Conservation (phyloP, 2,113 vertebrate species). For the Zapornia atra region DNA sequence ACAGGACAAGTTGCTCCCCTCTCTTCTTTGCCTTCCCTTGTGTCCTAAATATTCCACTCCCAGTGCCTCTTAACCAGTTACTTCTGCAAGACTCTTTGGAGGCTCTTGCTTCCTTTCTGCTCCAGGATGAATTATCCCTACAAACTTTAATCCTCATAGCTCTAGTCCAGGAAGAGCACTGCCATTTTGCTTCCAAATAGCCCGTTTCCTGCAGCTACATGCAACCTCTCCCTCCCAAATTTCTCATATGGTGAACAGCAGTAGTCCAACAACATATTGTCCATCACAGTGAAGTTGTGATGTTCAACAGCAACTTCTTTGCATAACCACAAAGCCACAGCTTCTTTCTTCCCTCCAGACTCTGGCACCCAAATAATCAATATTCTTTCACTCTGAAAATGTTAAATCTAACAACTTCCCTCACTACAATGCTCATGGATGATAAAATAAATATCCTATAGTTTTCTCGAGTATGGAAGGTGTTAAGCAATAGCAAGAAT, state of each 20-base stretch:
- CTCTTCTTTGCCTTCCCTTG: not conserved
- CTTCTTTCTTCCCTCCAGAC: not conserved
- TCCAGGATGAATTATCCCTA: constrained; percentile 44
- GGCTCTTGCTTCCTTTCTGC: constrained; percentile 38
- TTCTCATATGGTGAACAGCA: not conserved
- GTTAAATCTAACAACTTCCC: not conserved
- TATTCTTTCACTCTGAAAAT: not conserved
- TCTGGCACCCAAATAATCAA: not conserved
- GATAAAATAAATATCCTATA: not conserved
- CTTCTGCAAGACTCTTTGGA: constrained; percentile 35
- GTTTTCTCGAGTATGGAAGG: not conserved
- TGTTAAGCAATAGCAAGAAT: not conserved
- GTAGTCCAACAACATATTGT: not conserved
- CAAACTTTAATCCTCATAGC: constrained; percentile 23
- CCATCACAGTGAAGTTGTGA: not conserved
- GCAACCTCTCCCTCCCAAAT: not conserved
- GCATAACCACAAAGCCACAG: not conserved
- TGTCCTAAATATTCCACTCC: constrained; percentile 48
- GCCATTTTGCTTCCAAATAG: constrained; percentile 48
- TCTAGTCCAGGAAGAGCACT: constrained; percentile 24
- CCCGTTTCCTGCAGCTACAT: constrained; percentile 23
- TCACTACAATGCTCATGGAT: not conserved
- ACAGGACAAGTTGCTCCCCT: not conserved
- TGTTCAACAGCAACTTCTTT: not conserved
- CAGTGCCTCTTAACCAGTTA: constrained; percentile 48